These are phyloP conservation scores for Plestiodon gilberti DNA, from an alignment of 2,113 vertebrate species.

Conservation along the genomic window DNA sequence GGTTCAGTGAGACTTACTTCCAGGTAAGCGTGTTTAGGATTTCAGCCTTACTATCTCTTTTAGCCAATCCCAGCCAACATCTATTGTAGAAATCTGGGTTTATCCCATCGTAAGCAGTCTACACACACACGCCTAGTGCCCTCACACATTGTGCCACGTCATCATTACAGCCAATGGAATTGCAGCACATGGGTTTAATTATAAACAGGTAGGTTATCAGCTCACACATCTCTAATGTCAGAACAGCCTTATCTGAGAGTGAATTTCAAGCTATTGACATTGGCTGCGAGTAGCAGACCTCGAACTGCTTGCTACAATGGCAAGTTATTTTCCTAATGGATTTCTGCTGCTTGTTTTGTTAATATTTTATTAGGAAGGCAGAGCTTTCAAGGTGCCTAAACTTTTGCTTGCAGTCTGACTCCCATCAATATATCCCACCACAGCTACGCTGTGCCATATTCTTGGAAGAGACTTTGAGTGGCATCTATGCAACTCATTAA, in stretches of 20 bases:
- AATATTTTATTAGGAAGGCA: background rate
- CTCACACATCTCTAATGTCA: background rate
- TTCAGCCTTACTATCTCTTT: background rate
- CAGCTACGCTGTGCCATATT: background rate
- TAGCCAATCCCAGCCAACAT: background rate
- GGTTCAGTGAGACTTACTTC: too few relatives aligned
- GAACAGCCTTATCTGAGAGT: background rate
- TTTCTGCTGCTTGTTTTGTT: background rate
- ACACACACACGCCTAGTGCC: background rate
- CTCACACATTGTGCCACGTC: background rate
- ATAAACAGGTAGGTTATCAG: background rate
- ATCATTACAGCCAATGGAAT: background rate
- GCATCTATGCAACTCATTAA: background rate
- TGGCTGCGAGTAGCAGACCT: background rate
- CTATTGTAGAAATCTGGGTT: background rate
- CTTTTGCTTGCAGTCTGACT: background rate
- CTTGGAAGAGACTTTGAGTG: background rate
- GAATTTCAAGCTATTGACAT: slow-evolving; percentile 6
- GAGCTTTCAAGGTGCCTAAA: background rate
- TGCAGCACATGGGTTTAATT: background rate
- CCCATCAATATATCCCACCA: background rate
- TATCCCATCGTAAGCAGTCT: background rate
- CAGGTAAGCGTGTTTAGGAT: too few relatives aligned
- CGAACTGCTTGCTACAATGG: background rate
- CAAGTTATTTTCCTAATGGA: slow-evolving; percentile 6